These are phyloP conservation scores for Phrynocephalus guinanensis DNA, from an alignment of 2,797 vertebrate genomes.

Conservation along the genomic window DNA sequence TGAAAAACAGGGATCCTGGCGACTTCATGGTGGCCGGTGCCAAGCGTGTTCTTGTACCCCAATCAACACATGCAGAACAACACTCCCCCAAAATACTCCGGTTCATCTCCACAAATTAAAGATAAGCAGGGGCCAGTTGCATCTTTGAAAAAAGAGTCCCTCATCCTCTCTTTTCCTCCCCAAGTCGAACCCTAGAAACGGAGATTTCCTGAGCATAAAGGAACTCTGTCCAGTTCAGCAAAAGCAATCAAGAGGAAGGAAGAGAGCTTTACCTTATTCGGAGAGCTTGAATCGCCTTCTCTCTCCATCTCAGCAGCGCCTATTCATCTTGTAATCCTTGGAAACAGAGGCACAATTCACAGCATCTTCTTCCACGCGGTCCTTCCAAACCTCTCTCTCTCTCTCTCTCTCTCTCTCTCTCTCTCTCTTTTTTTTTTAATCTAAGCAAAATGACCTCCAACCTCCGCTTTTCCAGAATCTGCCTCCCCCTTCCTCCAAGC, in stretches of 20 bases:
- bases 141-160: background rate
- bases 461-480: background rate
- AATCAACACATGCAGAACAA: background rate
- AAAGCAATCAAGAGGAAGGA: conserved; percentile 42
- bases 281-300: conserved; percentile 79
- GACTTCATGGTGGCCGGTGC: background rate
- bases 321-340: conserved; percentile 82
- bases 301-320: conserved; percentile 83
- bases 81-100: too few relatives aligned
- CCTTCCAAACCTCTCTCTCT: conserved; percentile 41
- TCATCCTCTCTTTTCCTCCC: background rate
- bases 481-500: conserved; percentile 21
- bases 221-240: conserved; percentile 70
- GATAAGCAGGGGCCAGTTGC: background rate
- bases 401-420: too few relatives aligned
- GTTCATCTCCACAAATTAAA: background rate
- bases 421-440: conserved; percentile 4
- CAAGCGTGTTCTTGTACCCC: conserved; percentile 15
- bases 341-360: conserved; percentile 82
- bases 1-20: background rate
- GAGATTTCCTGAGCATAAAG: conserved; percentile 66
- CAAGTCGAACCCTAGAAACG: conserved; percentile 9
- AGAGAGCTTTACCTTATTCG: conserved; percentile 84
- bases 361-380: conserved; percentile 63
- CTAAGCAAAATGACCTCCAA: conserved; percentile 34